A percentile compares a stretch with the other conserved stretches of the same genome.
phyloP scores from a whole-genome alignment of 2,888 invertebrate genomes.

The Imbricaverruca yamaguchii region DNA sequence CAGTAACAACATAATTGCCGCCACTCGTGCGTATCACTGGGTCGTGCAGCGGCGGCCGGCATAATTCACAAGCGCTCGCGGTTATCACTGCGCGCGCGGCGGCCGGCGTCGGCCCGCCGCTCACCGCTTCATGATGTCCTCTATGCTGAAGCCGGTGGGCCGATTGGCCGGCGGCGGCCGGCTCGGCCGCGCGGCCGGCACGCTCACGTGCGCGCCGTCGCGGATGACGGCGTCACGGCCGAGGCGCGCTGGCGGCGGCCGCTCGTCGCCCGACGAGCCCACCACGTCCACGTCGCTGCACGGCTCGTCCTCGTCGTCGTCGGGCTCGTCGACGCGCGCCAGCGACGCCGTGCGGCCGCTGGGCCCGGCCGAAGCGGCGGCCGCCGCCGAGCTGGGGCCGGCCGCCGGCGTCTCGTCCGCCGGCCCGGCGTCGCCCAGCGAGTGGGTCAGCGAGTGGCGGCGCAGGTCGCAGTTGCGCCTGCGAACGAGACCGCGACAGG shows the following conservation, averaged over 20 bases:
- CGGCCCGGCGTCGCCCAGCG: slow-evolving; percentile 63
- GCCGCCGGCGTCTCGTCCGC: background rate
- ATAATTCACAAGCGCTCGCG: background rate
- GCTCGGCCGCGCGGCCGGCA: background rate
- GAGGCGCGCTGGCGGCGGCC: slow-evolving; percentile 24
- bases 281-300: slow-evolving; percentile 22
- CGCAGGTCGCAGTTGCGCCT: slow-evolving; percentile 83
- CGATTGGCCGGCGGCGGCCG: background rate
- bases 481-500: slow-evolving; percentile 51
- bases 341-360: background rate
- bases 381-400: background rate
- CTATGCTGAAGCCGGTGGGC: slow-evolving; percentile 68
- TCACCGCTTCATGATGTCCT: slow-evolving; percentile 79
- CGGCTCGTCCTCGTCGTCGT: slow-evolving; percentile 42
- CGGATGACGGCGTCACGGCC: background rate
- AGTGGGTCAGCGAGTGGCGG: slow-evolving; percentile 81
- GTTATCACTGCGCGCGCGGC: background rate
- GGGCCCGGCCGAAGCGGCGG: background rate
- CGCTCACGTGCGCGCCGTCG: background rate
- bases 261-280: slow-evolving; percentile 26
- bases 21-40: background rate
- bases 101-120: background rate
- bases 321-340: slow-evolving; percentile 27
- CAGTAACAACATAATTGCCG: background rate
- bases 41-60: background rate